These are phyloP conservation scores for Leptopilina clavipes DNA, from an alignment of 1,140 invertebrate species.

Conservation along the genomic window DNA sequence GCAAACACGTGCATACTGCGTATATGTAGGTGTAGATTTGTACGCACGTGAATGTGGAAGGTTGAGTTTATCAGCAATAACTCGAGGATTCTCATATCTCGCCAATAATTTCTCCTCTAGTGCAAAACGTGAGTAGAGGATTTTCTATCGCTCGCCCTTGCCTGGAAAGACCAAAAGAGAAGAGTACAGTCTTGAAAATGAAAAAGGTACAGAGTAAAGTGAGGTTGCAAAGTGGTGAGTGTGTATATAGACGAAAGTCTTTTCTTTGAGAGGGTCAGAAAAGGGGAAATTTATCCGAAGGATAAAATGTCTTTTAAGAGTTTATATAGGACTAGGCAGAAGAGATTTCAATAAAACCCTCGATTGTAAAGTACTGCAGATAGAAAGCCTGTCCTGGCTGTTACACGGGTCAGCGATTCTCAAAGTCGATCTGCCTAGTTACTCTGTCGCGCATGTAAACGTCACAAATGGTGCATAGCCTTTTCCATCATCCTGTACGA, in stretches of 20 bases:
- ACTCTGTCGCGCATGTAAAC: slow-evolving; percentile 30
- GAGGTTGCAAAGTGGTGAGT: slow-evolving; percentile 42
- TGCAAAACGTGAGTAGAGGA: slow-evolving; percentile 43
- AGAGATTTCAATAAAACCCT: slow-evolving; percentile 71
- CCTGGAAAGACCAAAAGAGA: slow-evolving; percentile 33
- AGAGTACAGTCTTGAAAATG: slow-evolving; percentile 29
- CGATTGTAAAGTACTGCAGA: slow-evolving; percentile 66
- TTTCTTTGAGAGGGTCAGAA: slow-evolving; percentile 34
- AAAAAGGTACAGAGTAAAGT: slow-evolving; percentile 36
- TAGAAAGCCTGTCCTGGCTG: slow-evolving; percentile 60
- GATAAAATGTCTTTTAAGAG: slow-evolving; percentile 71
- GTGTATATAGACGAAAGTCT: slow-evolving; percentile 37
- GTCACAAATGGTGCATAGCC: slow-evolving; percentile 35
- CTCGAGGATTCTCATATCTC: slow-evolving; percentile 66
- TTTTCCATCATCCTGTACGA: slow-evolving; percentile 18
- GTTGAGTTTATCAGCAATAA: slow-evolving; percentile 67
- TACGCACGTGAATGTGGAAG: slow-evolving; percentile 43
- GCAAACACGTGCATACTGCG: slow-evolving; percentile 30
- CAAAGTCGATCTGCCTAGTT: slow-evolving; percentile 55
- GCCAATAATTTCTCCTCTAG: slow-evolving; percentile 68
- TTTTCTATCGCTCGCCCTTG: slow-evolving; percentile 33
- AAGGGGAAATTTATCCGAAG: slow-evolving; percentile 66
- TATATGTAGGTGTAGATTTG: slow-evolving; percentile 12
- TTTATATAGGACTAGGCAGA: slow-evolving; percentile 63
- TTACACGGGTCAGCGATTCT: slow-evolving; percentile 67